Evolutionary conservation across 2,888 invertebrate genomes (phyloP).

Genomic region (Pachycephus smyrnensis): DNA sequence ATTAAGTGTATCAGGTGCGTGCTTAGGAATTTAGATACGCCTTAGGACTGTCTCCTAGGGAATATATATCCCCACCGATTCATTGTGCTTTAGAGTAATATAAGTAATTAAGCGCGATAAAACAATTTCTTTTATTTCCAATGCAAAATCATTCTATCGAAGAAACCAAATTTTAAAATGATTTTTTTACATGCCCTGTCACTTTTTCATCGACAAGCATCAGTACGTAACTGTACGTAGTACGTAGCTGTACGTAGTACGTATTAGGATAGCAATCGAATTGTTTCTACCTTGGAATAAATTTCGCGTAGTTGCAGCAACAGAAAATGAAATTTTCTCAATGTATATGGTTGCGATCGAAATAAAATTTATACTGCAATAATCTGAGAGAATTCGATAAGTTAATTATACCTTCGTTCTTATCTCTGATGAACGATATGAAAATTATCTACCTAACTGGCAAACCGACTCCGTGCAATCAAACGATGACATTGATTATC

Average conservation of each 20-base stretch:
- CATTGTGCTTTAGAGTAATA: background rate
- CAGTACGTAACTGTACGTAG: background rate
- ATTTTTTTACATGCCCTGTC: background rate
- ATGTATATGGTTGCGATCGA: too few relatives aligned
- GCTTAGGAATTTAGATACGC: background rate
- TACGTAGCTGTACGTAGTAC: background rate
- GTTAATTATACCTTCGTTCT: background rate
- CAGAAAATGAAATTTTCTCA: too few relatives aligned
- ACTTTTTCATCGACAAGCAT: background rate
- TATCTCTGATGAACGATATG: background rate
- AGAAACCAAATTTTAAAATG: background rate
- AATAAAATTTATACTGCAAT: too few relatives aligned
- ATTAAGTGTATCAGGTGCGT: background rate
- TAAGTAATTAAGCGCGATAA: background rate
- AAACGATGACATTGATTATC: background rate
- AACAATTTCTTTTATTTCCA: background rate
- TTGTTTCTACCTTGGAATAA: background rate
- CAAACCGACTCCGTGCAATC: background rate
- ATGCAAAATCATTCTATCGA: background rate
- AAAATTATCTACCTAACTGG: background rate
- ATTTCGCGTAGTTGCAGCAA: background rate
- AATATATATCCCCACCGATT: background rate
- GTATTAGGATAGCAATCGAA: background rate
- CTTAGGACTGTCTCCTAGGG: background rate
- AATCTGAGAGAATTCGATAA: too few relatives aligned